Base-by-base conservation (phyloP, 2,888 invertebrate genomes). In the Oasisia sp. region DNA sequence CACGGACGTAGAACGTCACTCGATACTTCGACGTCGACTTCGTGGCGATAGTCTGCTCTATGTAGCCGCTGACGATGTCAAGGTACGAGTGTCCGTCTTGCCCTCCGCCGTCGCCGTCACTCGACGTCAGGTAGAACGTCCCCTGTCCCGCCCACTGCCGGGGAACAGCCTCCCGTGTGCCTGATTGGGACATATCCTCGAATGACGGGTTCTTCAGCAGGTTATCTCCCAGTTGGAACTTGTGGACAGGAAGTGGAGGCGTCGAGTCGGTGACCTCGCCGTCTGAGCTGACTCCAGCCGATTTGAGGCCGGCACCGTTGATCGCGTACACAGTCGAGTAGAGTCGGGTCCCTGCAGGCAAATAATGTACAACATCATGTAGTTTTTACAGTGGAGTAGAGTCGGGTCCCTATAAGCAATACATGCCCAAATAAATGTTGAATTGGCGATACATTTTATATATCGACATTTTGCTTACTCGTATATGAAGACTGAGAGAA, bases 291-390 rank as follows among this genome's bases (percentile, higher is more conserved):
- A 94, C 90, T 11, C 94, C 95, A 12, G 94, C 95, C 38, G 38
- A 74, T 27, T 93, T 93, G 38, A 94, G 91, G 8, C 94, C 95
- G 12, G 94, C 95, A 32, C 93, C 93, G 92, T 95, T 95, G 92
- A 93, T 94, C 7, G 93, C 93, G 50, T 93, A 91, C 0, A 94
- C 93, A 8, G 94, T 94, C 0, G 93, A 94, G 91, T 93, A 94
- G 32, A 94, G 93, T 32, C 32, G 89, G 11, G 4, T 12, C 38
- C 89, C 92, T 19, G 27, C 0, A 27, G 32, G 32, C 4, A 89
- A 32, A 38, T 38, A 38, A 38, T 38, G 4, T 38, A 38, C 38
- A 4, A 38, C 38, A 38, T 38, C 38, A 38, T 38, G 4, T 4
- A 38, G 4, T 1, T 38, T 4, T 38, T 38, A 38, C 38, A 38